Evolutionary conservation across 2,888 invertebrate species (phyloP).

Genomic region (Fissipunctia ypsillon): DNA sequence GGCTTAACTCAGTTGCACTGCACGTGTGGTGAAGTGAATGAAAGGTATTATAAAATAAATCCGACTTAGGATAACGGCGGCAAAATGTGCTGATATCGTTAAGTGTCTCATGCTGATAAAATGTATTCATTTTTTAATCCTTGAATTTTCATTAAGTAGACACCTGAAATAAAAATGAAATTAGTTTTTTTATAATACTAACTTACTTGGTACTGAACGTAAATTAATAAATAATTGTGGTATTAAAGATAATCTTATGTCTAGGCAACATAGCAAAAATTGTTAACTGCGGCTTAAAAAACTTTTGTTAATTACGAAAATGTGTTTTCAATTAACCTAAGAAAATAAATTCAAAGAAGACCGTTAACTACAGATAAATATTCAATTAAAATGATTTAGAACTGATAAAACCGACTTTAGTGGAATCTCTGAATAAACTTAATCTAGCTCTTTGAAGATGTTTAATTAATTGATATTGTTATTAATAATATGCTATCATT

Average conservation of each 20-base stretch:
- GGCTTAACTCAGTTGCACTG: background rate
- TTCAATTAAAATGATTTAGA: background rate
- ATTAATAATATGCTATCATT: background rate
- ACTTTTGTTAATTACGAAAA: background rate
- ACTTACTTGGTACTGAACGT: background rate
- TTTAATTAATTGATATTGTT: background rate
- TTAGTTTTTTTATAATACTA: background rate
- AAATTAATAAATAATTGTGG: background rate
- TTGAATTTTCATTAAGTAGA: background rate
- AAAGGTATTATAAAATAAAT: slow-evolving; percentile 3
- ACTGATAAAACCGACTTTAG: background rate
- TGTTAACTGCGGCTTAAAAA: background rate
- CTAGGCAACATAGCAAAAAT: background rate
- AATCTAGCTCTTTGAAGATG: background rate
- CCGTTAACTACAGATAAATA: background rate
- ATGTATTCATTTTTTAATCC: background rate
- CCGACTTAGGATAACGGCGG: background rate
- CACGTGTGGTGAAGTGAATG: background rate
- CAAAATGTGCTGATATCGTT: background rate
- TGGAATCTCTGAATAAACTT: background rate
- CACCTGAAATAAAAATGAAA: background rate
- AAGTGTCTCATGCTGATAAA: background rate
- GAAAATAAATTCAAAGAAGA: background rate
- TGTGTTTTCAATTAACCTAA: background rate
- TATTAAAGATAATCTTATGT: background rate